phyloP scores from a whole-genome alignment of 1,140 invertebrate species.

The Hyles euphorbiae region DNA sequence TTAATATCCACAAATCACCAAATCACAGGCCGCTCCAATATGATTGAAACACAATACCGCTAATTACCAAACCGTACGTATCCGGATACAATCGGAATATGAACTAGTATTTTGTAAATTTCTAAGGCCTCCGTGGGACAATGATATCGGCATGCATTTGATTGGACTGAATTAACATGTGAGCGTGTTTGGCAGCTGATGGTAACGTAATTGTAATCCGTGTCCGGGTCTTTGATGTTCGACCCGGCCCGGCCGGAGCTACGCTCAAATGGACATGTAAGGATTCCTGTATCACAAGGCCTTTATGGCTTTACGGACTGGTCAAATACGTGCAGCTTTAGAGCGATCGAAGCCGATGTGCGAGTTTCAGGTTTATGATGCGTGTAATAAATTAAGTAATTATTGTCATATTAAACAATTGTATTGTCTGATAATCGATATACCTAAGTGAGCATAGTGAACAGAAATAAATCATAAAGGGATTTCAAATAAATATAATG shows the following conservation, averaged over 20 bases:
- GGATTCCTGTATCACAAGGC: not conserved
- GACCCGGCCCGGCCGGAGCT: not conserved
- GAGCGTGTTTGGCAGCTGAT: conserved; percentile 32
- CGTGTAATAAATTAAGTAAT: too few species aligned
- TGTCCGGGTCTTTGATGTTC: not conserved
- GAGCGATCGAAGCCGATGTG: not conserved
- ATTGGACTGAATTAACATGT: conserved; percentile 76
- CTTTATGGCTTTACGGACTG: conserved; percentile 1
- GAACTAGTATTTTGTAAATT: not conserved
- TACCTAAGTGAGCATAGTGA: too few species aligned
- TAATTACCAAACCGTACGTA: too few species aligned
- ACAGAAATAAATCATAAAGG: too few species aligned
- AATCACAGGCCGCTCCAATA: too few species aligned
- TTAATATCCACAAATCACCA: too few species aligned
- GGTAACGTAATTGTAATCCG: conserved; percentile 2
- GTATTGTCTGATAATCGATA: too few species aligned
- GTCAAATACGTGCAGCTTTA: conserved; percentile 1
- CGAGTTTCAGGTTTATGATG: too few species aligned
- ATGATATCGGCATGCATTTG: conserved; percentile 25
- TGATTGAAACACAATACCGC: too few species aligned
- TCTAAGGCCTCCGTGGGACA: not conserved
- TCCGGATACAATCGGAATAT: too few species aligned
- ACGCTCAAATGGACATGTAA: conserved; percentile 7
- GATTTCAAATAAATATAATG: too few species aligned
- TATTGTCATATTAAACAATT: too few species aligned